phyloP scores from a whole-genome alignment of 1,140 invertebrate genomes.

The Bombus superbus region DNA sequence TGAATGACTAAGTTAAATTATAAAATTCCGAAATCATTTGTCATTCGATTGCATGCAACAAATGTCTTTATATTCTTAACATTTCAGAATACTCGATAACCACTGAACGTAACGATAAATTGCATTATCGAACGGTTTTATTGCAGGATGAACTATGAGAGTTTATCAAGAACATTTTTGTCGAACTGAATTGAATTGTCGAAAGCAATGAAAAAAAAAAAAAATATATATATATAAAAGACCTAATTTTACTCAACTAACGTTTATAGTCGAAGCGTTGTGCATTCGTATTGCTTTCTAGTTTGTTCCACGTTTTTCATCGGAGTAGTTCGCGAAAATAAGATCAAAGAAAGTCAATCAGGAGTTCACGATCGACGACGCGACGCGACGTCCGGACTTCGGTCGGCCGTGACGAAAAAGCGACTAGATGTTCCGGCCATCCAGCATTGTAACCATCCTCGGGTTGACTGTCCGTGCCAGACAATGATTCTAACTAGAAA shows the following conservation, averaged over 20 bases:
- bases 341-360: neutral
- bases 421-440: conserved; percentile 11
- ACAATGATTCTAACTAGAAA: conserved; percentile 27
- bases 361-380: neutral
- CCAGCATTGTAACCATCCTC: conserved; percentile 13
- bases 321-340: neutral
- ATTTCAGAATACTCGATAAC: too few relatives aligned
- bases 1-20: too few relatives aligned
- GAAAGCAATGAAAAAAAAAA: too few relatives aligned
- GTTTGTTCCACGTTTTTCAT: neutral
- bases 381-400: too few relatives aligned
- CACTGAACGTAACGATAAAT: too few relatives aligned
- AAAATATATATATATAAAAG: neutral
- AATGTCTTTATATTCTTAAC: too few relatives aligned
- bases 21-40: too few relatives aligned
- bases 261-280: neutral
- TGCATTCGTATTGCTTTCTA: neutral
- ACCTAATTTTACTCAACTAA: neutral
- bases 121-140: too few relatives aligned
- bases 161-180: too few relatives aligned
- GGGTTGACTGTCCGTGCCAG: conserved; percentile 19
- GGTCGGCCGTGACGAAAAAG: conserved; percentile 10
- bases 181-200: too few relatives aligned
- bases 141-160: too few relatives aligned
- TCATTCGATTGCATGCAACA: too few relatives aligned